Evolutionary conservation across 1,140 invertebrate species (phyloP).

Genomic region (Drosophila pectinifera): DNA sequence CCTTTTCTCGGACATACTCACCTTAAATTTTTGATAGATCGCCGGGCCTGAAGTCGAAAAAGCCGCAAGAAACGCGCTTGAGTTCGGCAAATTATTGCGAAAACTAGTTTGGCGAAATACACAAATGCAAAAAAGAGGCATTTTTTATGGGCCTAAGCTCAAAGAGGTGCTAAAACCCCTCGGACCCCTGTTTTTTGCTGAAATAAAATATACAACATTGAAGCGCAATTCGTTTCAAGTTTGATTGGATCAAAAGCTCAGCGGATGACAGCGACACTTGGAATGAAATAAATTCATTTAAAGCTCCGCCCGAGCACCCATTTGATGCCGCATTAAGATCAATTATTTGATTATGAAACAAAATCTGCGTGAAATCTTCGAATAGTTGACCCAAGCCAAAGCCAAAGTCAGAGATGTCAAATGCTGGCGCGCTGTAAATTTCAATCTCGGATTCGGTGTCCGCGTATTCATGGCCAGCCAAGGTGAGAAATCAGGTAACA

Average conservation of each 20-base stretch:
- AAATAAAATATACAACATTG: conserved; percentile 53
- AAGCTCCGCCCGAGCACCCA: conserved; percentile 42
- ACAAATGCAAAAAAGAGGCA: conserved; percentile 28
- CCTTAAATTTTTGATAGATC: conserved; percentile 74
- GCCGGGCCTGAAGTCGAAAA: conserved; percentile 32
- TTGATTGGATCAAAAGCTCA: conserved; percentile 74
- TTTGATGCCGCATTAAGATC: conserved; percentile 84
- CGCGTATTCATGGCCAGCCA: conserved; percentile 25
- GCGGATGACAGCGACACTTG: conserved; percentile 63
- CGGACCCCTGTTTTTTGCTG: conserved; percentile 10
- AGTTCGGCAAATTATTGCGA: conserved; percentile 63
- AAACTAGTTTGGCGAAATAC: conserved; percentile 63
- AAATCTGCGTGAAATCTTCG: conserved; percentile 81
- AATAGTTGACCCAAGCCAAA: conserved; percentile 67
- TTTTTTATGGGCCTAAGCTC: conserved; percentile 39
- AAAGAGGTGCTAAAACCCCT: conserved; percentile 68
- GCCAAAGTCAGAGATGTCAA: conserved; percentile 42
- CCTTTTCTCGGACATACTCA: conserved; percentile 30
- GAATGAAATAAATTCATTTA: conserved; percentile 49
- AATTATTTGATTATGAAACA: conserved; percentile 84
- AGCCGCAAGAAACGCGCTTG: conserved; percentile 17
- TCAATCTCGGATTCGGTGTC: conserved; percentile 8
- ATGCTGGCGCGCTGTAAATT: conserved; percentile 55
- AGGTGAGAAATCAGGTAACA: conserved; percentile 40
- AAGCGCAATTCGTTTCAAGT: conserved; percentile 78